Percentiles rank a stretch among this genome's conserved stretches.
Conservation (phyloP, 2,888 invertebrate genomes). For the Heliconius charithonia region DNA sequence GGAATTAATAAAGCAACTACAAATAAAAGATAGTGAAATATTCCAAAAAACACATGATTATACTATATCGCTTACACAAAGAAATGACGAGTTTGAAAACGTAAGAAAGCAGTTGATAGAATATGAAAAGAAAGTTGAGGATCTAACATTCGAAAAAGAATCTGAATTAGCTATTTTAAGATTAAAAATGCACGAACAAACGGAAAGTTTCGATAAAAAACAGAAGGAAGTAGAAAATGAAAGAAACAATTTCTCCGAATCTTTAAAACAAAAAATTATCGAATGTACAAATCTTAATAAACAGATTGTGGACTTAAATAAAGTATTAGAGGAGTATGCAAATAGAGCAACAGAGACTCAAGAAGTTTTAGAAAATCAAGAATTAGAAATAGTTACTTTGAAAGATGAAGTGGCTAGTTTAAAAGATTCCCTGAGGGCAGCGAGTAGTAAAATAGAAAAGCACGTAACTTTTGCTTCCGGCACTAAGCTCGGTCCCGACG, state of each 20-base stretch:
- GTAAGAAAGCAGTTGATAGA: constrained; percentile 68
- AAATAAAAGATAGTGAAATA: constrained; percentile 71
- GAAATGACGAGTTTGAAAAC: constrained; percentile 75
- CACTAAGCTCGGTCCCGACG: constrained; percentile 66
- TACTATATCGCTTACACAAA: constrained; percentile 62
- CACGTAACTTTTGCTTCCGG: constrained; percentile 78
- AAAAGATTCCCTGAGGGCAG: constrained; percentile 61
- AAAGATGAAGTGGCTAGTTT: constrained; percentile 85
- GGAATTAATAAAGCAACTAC: constrained; percentile 64
- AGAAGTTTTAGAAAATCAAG: constrained; percentile 86
- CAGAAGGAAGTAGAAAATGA: constrained; percentile 62
- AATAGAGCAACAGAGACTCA: constrained; percentile 84
- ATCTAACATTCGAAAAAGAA: constrained; percentile 80
- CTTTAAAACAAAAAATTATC: constrained; percentile 71
- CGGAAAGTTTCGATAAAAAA: constrained; percentile 61
- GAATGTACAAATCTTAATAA: constrained; percentile 79
- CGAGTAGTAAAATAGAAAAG: constrained; percentile 71
- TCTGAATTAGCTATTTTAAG: constrained; percentile 81
- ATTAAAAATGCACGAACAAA: constrained; percentile 80
- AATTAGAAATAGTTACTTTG: constrained; percentile 88
- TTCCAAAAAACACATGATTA: constrained; percentile 73
- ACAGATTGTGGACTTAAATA: constrained; percentile 81
- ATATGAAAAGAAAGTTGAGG: constrained; percentile 76
- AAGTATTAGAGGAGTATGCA: constrained; percentile 80
- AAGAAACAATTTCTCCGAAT: constrained; percentile 62